phyloP scores from a whole-genome alignment of 2,113 vertebrate genomes.

The Lethenteron camtschaticum region DNA sequence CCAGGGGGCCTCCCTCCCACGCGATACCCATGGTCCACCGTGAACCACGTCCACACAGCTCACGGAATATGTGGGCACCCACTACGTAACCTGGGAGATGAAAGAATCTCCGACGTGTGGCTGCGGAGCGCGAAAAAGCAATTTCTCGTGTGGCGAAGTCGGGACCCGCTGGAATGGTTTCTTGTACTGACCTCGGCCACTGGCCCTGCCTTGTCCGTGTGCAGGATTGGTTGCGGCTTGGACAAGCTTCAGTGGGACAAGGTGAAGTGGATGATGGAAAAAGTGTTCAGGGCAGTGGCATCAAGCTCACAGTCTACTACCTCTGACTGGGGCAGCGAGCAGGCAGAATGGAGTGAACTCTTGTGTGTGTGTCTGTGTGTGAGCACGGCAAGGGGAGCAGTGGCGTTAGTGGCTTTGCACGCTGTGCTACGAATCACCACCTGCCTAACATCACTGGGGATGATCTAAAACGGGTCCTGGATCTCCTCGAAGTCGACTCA shows the following conservation, averaged over 20 bases:
- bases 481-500: too few relatives aligned
- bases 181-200: not conserved
- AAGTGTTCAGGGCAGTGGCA: constrained; percentile 44
- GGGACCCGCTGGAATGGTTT: not conserved
- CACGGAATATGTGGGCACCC: not conserved
- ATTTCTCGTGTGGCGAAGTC: not conserved
- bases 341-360: too few relatives aligned
- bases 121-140: not conserved
- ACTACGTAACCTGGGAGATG: not conserved
- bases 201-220: constrained; percentile 12
- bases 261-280: constrained; percentile 47
- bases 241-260: constrained; percentile 44
- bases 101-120: not conserved
- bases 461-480: too few relatives aligned
- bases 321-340: too few relatives aligned
- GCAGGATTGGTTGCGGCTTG: constrained; percentile 78
- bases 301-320: constrained; percentile 46
- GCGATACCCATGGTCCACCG: too few relatives aligned
- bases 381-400: too few relatives aligned
- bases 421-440: too few relatives aligned
- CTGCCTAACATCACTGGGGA: too few relatives aligned
- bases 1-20: too few relatives aligned
- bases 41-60: not conserved
- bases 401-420: too few relatives aligned
- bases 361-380: too few relatives aligned